Percentiles rank a stretch among this genome's conserved stretches.
These are phyloP conservation scores for Pherbina coryleti DNA, from an alignment of 2,888 invertebrate species.

Conservation along the genomic window DNA sequence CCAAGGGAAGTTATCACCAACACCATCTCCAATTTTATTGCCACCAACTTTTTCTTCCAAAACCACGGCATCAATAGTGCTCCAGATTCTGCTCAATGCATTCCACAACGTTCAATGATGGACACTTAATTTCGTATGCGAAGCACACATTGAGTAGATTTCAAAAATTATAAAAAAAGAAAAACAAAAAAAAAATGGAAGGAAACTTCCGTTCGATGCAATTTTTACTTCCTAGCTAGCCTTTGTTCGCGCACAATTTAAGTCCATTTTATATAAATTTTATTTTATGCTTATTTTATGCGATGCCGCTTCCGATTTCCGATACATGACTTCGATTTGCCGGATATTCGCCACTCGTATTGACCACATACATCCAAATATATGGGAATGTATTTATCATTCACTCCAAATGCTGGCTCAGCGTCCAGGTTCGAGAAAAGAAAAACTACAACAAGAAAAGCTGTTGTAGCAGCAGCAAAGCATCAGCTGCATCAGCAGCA, in stretches of 20 bases:
- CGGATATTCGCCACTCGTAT: slow-evolving; percentile 38
- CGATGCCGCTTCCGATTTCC: slow-evolving; percentile 37
- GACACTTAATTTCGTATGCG: slow-evolving; percentile 52
- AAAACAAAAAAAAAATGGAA: slow-evolving; percentile 11
- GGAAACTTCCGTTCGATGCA: background rate
- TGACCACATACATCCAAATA: slow-evolving; percentile 43
- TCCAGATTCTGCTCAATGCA: background rate
- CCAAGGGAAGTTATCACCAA: slow-evolving; percentile 58
- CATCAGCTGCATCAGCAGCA: slow-evolving; percentile 46
- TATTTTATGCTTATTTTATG: slow-evolving; percentile 52
- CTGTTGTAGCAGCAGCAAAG: background rate
- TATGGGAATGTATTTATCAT: slow-evolving; percentile 51
- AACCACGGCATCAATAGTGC: slow-evolving; percentile 30
- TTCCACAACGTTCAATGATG: slow-evolving; percentile 11
- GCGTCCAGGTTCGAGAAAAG: slow-evolving; percentile 48
- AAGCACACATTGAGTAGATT: slow-evolving; percentile 48
- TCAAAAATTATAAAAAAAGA: slow-evolving; percentile 50
- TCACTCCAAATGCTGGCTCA: slow-evolving; percentile 23
- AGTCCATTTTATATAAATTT: slow-evolving; percentile 53
- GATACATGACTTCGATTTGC: slow-evolving; percentile 30
- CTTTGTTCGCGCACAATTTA: slow-evolving; percentile 35
- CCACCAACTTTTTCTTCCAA: slow-evolving; percentile 10
- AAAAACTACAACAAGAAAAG: slow-evolving; percentile 24
- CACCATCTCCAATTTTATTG: slow-evolving; percentile 47
- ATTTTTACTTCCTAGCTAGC: background rate